phyloP scores from a whole-genome alignment of 2,797 vertebrate genomes.

The Triplophysa yarkandensis region DNA sequence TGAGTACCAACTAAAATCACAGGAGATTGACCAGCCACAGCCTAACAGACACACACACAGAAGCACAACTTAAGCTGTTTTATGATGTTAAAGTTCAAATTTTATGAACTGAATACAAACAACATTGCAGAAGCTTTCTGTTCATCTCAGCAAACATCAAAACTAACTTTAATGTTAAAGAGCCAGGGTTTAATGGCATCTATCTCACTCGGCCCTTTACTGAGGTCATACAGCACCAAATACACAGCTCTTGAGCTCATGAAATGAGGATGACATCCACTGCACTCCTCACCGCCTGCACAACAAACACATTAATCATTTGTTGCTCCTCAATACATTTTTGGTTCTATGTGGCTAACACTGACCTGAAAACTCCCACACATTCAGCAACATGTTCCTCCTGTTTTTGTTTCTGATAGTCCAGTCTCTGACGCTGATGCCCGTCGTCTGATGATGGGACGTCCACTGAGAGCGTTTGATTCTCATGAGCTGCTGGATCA shows the following conservation, averaged over 20 bases:
- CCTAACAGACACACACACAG: constrained; percentile 67
- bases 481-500: constrained; percentile 90
- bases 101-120: not conserved
- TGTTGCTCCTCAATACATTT: not conserved
- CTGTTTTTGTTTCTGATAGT: constrained; percentile 79
- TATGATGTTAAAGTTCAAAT: no score
- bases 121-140: not conserved
- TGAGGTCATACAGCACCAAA: constrained; percentile 91
- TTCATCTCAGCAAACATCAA: not conserved
- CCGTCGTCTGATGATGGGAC: constrained; percentile 55
- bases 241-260: constrained; percentile 91
- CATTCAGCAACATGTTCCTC: constrained; percentile 87
- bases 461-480: constrained; percentile 73
- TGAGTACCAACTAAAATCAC: constrained; percentile 96
- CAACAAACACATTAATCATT: constrained; percentile 6
- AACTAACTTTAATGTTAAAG: constrained; percentile 92
- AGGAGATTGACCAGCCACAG: constrained; percentile 85
- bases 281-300: constrained; percentile 89
- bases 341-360: not conserved
- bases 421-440: constrained; percentile 90
- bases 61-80: not conserved
- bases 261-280: constrained; percentile 89
- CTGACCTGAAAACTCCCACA: constrained; percentile 97
- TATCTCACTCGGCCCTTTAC: constrained; percentile 86
- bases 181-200: constrained; percentile 95